These are phyloP conservation scores for Macrobrachium rosenbergii DNA, from an alignment of 1,140 invertebrate species.

Conservation along the genomic window DNA sequence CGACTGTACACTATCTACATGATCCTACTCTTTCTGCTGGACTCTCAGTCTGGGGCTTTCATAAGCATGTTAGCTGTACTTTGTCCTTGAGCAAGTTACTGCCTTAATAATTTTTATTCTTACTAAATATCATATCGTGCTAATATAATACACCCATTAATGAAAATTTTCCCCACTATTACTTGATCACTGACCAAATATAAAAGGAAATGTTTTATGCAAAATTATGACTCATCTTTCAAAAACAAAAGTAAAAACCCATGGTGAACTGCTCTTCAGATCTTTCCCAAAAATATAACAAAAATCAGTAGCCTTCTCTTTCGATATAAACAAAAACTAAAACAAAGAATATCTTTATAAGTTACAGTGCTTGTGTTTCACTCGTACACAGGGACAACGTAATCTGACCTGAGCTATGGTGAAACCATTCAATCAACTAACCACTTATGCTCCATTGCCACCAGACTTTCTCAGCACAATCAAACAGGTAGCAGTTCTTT, in stretches of 20 bases:
- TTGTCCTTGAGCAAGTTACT: slow-evolving; percentile 57
- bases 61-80: slow-evolving; percentile 56
- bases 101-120: slow-evolving; percentile 8
- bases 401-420: slow-evolving; percentile 50
- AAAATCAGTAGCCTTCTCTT: too few relatives aligned
- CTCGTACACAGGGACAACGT: slow-evolving; percentile 26
- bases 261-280: too few relatives aligned
- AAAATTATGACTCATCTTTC: too few relatives aligned
- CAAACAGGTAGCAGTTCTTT: slow-evolving; percentile 53
- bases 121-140: too few relatives aligned
- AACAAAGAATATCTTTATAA: neutral
- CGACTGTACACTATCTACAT: slow-evolving; percentile 65
- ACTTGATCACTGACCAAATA: too few relatives aligned
- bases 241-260: too few relatives aligned
- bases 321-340: neutral
- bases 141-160: too few relatives aligned
- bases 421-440: slow-evolving; percentile 50
- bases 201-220: too few relatives aligned
- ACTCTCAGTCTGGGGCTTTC: slow-evolving; percentile 52
- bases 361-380: slow-evolving; percentile 11
- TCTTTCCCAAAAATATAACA: too few relatives aligned
- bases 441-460: slow-evolving; percentile 53
- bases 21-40: slow-evolving; percentile 61
- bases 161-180: too few relatives aligned
- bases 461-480: slow-evolving; percentile 53